These are phyloP conservation scores for Diuraphis noxia DNA, from an alignment of 1,140 invertebrate genomes.

Conservation along the genomic window DNA sequence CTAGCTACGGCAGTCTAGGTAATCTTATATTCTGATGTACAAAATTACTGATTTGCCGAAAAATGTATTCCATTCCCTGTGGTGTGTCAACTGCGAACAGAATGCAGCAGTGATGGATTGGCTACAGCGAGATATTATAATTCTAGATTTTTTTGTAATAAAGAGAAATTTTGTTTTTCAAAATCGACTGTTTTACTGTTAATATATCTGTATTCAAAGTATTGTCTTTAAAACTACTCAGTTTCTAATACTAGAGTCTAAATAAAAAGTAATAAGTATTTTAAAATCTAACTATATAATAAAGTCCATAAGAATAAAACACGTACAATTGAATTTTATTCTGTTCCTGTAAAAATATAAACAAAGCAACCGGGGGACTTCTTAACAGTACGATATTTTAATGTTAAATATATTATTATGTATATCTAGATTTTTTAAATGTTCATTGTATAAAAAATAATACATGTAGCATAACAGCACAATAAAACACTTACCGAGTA, in stretches of 20 bases:
- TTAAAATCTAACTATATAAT: not conserved
- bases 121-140: not conserved
- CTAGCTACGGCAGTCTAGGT: not conserved
- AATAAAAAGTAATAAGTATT: not conserved
- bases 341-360: not conserved
- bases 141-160: not conserved
- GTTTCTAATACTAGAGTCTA: not conserved
- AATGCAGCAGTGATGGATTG: too few relatives aligned
- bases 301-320: not conserved
- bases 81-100: not conserved
- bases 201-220: not conserved
- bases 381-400: not conserved
- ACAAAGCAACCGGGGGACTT: not conserved
- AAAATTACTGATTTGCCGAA: not conserved
- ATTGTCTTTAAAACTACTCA: not conserved
- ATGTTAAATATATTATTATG: not conserved
- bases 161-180: too few relatives aligned
- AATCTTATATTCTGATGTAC: not conserved
- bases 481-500: slow-evolving; percentile 22
- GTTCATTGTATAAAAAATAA: not conserved
- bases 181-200: not conserved
- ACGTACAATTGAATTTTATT: not conserved
- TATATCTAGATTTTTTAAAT: not conserved
- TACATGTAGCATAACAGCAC: not conserved
- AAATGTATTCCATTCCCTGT: not conserved